Evolutionary conservation across 2,888 invertebrate genomes (phyloP).

Genomic region (Microctonus brassicae): DNA sequence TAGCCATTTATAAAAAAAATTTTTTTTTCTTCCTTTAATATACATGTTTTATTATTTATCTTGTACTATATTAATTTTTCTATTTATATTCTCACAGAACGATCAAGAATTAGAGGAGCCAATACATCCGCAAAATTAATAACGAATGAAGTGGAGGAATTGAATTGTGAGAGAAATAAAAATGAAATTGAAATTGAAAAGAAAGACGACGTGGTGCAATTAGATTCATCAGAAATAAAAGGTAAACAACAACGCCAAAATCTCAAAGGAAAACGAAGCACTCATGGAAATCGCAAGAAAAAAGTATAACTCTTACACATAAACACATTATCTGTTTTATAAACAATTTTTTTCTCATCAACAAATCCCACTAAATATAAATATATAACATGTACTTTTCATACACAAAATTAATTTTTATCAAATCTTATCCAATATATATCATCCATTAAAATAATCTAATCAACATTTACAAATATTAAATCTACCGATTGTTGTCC

Average conservation of each 20-base stretch:
- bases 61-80: not conserved
- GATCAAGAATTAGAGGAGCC: not conserved
- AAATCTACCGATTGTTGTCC: not conserved
- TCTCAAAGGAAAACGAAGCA: conserved; percentile 17
- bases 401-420: not conserved
- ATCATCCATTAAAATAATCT: not conserved
- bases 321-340: too few relatives aligned
- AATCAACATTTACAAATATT: not conserved
- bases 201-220: not conserved
- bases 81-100: not conserved
- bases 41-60: not conserved
- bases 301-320: conserved; percentile 7
- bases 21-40: too few relatives aligned
- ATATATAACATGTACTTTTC: not conserved
- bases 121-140: not conserved
- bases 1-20: not conserved
- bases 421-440: not conserved
- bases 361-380: not conserved
- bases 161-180: not conserved
- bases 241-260: conserved; percentile 7
- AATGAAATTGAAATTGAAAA: not conserved
- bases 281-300: conserved; percentile 24
- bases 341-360: not conserved
- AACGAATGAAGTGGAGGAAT: not conserved
- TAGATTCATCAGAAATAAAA: not conserved